These are phyloP conservation scores for Oreochromis mossambicus DNA, from an alignment of 2,797 vertebrate species.

Conservation along the genomic window DNA sequence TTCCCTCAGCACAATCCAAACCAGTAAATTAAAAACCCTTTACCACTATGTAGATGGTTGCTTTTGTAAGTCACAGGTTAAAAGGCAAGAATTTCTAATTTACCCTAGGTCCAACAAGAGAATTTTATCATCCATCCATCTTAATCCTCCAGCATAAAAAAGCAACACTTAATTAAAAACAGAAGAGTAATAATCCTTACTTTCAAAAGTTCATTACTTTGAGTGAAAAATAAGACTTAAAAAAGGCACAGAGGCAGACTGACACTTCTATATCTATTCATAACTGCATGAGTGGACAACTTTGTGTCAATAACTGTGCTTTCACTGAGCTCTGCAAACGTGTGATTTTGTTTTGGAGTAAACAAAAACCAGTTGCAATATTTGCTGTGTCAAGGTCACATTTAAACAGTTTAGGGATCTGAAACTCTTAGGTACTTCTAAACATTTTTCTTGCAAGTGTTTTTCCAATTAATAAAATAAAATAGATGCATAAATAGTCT, in stretches of 20 bases:
- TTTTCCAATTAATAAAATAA: constrained; percentile 40
- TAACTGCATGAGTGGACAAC: neutral
- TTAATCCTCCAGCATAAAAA: neutral
- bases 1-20: neutral
- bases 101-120: neutral
- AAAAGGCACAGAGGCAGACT: constrained; percentile 14
- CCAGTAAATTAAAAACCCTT: neutral
- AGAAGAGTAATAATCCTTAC: neutral
- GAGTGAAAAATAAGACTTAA: constrained; percentile 24
- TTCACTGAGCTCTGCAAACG: neutral
- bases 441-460: neutral
- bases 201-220: neutral
- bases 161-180: neutral
- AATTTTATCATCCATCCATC: neutral
- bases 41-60: neutral
- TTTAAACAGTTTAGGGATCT: neutral
- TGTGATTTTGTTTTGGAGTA: neutral
- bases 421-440: neutral
- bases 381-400: neutral
- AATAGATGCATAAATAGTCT: constrained; percentile 49
- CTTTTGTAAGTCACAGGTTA: neutral
- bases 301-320: neutral
- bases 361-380: neutral
- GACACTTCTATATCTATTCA: neutral
- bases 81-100: neutral